Conservation (phyloP, 2,113 vertebrate species). For the Paracyprichromis sp. region DNA sequence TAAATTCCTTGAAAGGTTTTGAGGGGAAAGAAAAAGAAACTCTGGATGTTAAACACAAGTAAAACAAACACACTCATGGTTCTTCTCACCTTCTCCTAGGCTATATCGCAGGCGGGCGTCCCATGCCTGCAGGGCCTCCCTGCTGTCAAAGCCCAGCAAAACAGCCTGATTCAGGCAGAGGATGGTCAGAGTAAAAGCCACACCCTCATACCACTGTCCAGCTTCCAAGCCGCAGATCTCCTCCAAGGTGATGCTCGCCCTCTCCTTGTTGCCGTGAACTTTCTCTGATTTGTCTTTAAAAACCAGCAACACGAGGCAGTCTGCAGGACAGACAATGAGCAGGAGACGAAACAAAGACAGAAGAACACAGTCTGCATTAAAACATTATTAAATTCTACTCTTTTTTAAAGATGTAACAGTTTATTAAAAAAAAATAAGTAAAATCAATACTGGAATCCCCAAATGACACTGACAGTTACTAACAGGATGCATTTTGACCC, state of each 20-base stretch:
- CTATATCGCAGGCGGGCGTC: slow-evolving; percentile 84
- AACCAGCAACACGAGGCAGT: slow-evolving; percentile 87
- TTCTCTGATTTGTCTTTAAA: slow-evolving; percentile 86
- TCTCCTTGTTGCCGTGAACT: slow-evolving; percentile 77
- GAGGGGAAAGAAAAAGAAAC: not conserved
- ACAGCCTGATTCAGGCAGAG: slow-evolving; percentile 83
- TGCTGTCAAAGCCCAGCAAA: slow-evolving; percentile 89
- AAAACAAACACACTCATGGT: not conserved
- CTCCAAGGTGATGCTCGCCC: slow-evolving; percentile 82
- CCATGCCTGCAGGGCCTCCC: slow-evolving; percentile 86
- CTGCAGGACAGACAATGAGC: slow-evolving; percentile 54
- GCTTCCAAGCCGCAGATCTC: slow-evolving; percentile 91
- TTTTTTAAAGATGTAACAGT: not conserved
- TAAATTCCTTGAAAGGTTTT: not conserved
- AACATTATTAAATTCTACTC: not conserved
- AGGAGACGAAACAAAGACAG: not conserved
- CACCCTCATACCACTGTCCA: slow-evolving; percentile 80
- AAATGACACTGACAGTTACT: not conserved
- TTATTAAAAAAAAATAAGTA: not conserved
- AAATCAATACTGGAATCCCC: not conserved
- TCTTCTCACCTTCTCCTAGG: slow-evolving; percentile 83
- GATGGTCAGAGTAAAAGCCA: slow-evolving; percentile 79
- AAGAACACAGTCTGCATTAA: not conserved
- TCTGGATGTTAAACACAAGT: not conserved
- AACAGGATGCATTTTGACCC: not conserved